Conservation (phyloP, 2,888 invertebrate species). For the Acleris sparsana region DNA sequence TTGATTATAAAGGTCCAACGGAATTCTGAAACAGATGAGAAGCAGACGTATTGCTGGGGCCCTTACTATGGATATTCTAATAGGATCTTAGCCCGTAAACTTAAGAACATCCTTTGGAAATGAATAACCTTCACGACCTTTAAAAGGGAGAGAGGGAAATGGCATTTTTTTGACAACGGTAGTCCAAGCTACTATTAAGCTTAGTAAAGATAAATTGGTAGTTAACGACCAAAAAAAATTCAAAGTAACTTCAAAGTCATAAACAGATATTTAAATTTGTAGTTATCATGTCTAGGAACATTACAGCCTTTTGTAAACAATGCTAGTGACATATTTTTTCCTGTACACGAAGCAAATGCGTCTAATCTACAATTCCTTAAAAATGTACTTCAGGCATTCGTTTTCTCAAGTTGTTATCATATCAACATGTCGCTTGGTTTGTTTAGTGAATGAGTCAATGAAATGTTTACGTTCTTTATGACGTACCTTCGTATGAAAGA, state of each 20-base stretch:
- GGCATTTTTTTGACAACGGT: no score
- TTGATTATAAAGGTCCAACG: slow-evolving; percentile 46
- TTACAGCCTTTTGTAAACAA: neutral
- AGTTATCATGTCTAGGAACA: neutral
- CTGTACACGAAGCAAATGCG: slow-evolving; percentile 6
- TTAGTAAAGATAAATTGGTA: no score
- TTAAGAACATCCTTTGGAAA: no score
- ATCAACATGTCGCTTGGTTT: neutral
- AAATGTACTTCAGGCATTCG: slow-evolving; percentile 13
- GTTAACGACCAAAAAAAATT: no score
- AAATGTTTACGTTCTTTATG: neutral
- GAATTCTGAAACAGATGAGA: slow-evolving; percentile 30
- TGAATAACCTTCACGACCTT: no score
- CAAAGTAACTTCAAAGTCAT: no score
- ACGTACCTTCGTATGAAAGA: neutral
- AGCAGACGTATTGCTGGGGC: slow-evolving; percentile 2
- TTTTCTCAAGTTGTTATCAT: slow-evolving; percentile 12
- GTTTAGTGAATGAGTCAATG: neutral
- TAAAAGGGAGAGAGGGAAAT: no score
- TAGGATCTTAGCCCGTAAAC: neutral
- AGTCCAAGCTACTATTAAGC: no score
- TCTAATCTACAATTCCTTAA: slow-evolving; percentile 13
- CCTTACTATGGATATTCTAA: slow-evolving; percentile 9
- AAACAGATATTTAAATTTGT: neutral
- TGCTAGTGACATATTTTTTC: slow-evolving; percentile 13